Conservation (phyloP, 2,113 vertebrate species). For the Montifringilla adamsi region DNA sequence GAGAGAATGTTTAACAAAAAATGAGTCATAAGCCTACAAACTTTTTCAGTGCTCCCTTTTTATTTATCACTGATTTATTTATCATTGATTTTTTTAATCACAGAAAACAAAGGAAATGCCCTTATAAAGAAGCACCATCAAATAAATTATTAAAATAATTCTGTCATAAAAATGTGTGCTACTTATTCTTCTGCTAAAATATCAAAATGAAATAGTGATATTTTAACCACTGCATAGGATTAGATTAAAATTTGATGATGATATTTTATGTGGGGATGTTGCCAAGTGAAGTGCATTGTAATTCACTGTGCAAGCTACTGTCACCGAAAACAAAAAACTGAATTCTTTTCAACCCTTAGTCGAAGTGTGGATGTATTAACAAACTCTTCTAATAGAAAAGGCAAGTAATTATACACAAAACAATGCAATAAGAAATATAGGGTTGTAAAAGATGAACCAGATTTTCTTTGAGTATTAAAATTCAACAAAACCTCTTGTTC, state of each 20-base stretch:
- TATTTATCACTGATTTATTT: neutral
- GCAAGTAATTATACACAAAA: constrained; percentile 59
- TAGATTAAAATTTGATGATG: neutral
- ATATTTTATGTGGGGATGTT: neutral
- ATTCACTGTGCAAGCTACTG: neutral
- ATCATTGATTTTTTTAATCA: neutral
- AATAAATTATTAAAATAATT: constrained; percentile 14
- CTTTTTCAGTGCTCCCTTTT: neutral
- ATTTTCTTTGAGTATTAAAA: neutral
- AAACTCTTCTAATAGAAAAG: constrained; percentile 51
- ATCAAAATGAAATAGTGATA: neutral
- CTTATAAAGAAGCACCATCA: neutral
- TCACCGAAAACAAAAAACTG: neutral
- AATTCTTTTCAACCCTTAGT: constrained; percentile 28
- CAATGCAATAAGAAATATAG: neutral
- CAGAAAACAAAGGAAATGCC: neutral
- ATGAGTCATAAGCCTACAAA: neutral
- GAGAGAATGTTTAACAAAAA: neutral
- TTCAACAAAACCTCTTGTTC: neutral
- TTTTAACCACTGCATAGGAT: neutral
- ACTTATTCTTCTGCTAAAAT: neutral
- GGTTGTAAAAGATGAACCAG: neutral
- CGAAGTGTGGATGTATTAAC: constrained; percentile 10
- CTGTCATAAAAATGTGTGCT: neutral
- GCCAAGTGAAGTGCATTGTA: neutral